Evolutionary conservation across 1,140 invertebrate genomes (phyloP).

Genomic region (Scaptomyza graminum): DNA sequence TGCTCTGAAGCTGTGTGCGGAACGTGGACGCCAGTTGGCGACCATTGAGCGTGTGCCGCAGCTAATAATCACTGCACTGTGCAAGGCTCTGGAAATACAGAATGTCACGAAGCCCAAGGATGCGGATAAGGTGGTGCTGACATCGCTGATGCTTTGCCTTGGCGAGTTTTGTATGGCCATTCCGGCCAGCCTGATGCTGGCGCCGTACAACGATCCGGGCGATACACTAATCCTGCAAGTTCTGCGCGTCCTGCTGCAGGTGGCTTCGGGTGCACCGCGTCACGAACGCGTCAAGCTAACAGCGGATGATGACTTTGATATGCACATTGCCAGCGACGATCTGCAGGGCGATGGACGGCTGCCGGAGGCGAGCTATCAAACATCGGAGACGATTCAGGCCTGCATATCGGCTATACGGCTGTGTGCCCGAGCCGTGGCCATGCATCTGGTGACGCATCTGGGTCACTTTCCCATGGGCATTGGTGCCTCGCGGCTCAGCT

Average conservation of each 20-base stretch:
- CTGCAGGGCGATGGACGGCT: constrained; percentile 83
- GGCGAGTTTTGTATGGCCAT: constrained; percentile 95
- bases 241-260: constrained; percentile 84
- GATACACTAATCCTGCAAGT: constrained; percentile 86
- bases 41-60: constrained; percentile 77
- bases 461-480: constrained; percentile 95
- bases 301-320: constrained; percentile 88
- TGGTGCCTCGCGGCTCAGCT: constrained; percentile 90
- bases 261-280: constrained; percentile 82
- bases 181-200: constrained; percentile 64
- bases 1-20: constrained; percentile 75
- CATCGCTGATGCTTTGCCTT: constrained; percentile 94
- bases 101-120: constrained; percentile 84
- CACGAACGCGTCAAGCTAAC: constrained; percentile 79
- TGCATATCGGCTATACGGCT: constrained; percentile 86
- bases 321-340: constrained; percentile 89
- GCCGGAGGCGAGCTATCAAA: constrained; percentile 78
- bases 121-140: constrained; percentile 89
- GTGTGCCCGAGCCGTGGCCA: constrained; percentile 89
- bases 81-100: constrained; percentile 81
- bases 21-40: constrained; percentile 71
- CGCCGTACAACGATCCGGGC: constrained; percentile 82
- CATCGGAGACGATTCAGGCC: constrained; percentile 84
- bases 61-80: constrained; percentile 78
- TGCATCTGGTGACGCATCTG: constrained; percentile 93